phyloP scores from a whole-genome alignment of 1,140 invertebrate species.

The Eumeta japonica region DNA sequence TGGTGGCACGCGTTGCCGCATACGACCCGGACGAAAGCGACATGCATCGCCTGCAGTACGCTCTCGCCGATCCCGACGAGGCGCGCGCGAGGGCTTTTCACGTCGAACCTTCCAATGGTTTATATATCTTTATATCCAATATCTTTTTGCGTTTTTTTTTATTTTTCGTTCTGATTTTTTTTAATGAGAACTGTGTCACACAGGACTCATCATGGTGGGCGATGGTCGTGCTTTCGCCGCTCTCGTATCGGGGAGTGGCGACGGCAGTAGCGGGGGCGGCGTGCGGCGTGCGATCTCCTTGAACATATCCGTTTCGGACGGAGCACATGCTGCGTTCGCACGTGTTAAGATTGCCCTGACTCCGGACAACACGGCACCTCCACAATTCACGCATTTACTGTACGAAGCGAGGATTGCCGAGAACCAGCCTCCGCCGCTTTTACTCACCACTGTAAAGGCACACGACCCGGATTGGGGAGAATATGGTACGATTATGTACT shows the following conservation, averaged over 20 bases:
- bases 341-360: constrained; percentile 77
- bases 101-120: constrained; percentile 61
- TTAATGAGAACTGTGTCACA: constrained; percentile 15
- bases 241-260: constrained; percentile 65
- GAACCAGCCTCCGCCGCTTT: constrained; percentile 74
- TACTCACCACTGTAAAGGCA: constrained; percentile 70
- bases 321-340: constrained; percentile 83
- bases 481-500: constrained; percentile 78
- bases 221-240: constrained; percentile 50
- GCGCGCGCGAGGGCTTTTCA: constrained; percentile 83
- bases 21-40: constrained; percentile 84
- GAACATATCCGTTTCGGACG: constrained; percentile 90
- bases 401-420: constrained; percentile 78
- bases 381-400: constrained; percentile 71
- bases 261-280: no score
- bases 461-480: constrained; percentile 78
- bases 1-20: constrained; percentile 80
- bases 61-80: constrained; percentile 81
- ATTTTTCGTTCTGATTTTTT: not conserved
- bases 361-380: constrained; percentile 77
- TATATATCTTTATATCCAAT: not conserved
- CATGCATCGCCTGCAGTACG: constrained; percentile 71
- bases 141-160: not conserved
- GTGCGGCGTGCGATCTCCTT: constrained; percentile 62
- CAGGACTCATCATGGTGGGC: constrained; percentile 65